Evolutionary conservation across 1,140 invertebrate genomes (phyloP).

Genomic region (Drosophila tropicalis): DNA sequence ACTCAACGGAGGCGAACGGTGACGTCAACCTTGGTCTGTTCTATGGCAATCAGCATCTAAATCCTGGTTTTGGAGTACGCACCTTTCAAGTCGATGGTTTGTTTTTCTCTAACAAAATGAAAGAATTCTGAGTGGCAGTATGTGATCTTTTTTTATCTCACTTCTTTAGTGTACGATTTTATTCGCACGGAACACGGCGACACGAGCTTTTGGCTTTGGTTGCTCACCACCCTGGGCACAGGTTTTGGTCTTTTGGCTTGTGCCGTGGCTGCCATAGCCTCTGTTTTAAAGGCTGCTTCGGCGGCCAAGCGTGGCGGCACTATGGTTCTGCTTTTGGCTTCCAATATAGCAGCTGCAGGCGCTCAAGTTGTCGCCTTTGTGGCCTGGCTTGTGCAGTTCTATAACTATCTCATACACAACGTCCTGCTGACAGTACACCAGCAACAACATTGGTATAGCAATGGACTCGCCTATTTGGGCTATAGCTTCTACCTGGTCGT

Average conservation of each 20-base stretch:
- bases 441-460: slow-evolving; percentile 74
- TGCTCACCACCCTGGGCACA: slow-evolving; percentile 74
- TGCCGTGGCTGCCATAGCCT: slow-evolving; percentile 76
- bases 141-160: not conserved
- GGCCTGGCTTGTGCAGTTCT: slow-evolving; percentile 80
- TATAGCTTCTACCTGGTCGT: slow-evolving; percentile 82
- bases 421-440: slow-evolving; percentile 69
- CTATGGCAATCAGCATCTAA: slow-evolving; percentile 91
- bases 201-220: slow-evolving; percentile 78
- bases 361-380: slow-evolving; percentile 77
- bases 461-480: slow-evolving; percentile 71
- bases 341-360: slow-evolving; percentile 71
- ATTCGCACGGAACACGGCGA: slow-evolving; percentile 71
- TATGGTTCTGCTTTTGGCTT: slow-evolving; percentile 72
- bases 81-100: slow-evolving; percentile 81
- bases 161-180: slow-evolving; percentile 64
- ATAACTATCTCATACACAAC: slow-evolving; percentile 76
- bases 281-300: slow-evolving; percentile 77
- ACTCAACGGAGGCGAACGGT: slow-evolving; percentile 89
- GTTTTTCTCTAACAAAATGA: not conserved
- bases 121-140: not conserved
- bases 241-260: slow-evolving; percentile 74
- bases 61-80: slow-evolving; percentile 92
- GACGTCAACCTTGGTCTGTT: slow-evolving; percentile 93
- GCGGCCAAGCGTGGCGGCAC: slow-evolving; percentile 72